These are phyloP conservation scores for Chrysolina americana DNA, from an alignment of 2,888 invertebrate genomes.

Conservation along the genomic window DNA sequence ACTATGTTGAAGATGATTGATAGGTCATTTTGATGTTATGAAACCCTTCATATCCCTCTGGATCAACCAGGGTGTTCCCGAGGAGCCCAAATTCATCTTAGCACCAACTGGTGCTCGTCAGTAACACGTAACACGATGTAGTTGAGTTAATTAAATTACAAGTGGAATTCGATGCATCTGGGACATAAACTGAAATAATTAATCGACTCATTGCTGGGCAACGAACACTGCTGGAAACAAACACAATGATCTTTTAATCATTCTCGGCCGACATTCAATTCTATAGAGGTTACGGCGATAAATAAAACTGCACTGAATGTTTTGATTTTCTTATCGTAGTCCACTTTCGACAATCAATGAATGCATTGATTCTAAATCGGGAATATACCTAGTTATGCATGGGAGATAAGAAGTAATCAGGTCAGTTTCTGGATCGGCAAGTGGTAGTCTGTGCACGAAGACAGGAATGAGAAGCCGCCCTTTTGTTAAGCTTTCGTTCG, in stretches of 20 bases:
- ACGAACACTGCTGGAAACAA: conserved; percentile 10
- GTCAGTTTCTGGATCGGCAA: too few species aligned
- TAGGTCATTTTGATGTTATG: too few species aligned
- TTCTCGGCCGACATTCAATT: conserved; percentile 16
- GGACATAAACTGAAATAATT: conserved; percentile 20
- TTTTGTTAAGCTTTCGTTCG: too few species aligned
- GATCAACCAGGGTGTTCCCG: background rate
- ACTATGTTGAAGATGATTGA: too few species aligned
- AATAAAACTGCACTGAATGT: conserved; percentile 8
- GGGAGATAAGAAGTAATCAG: background rate
- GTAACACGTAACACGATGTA: background rate
- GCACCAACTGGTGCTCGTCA: background rate
- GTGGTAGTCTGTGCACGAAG: too few species aligned
- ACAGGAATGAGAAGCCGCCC: too few species aligned
- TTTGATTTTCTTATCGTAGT: conserved; percentile 16
- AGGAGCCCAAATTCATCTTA: background rate
- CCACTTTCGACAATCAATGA: conserved; percentile 18
- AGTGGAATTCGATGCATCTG: conserved; percentile 27
- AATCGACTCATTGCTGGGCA: conserved; percentile 22
- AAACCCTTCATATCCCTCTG: too few species aligned
- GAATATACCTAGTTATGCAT: background rate
- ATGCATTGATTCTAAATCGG: background rate
- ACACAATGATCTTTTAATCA: conserved; percentile 25
- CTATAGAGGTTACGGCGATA: conserved; percentile 18
- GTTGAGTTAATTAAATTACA: background rate